These are phyloP conservation scores for Calephelis virginiensis DNA, from an alignment of 1,140 invertebrate genomes.

Conservation along the genomic window DNA sequence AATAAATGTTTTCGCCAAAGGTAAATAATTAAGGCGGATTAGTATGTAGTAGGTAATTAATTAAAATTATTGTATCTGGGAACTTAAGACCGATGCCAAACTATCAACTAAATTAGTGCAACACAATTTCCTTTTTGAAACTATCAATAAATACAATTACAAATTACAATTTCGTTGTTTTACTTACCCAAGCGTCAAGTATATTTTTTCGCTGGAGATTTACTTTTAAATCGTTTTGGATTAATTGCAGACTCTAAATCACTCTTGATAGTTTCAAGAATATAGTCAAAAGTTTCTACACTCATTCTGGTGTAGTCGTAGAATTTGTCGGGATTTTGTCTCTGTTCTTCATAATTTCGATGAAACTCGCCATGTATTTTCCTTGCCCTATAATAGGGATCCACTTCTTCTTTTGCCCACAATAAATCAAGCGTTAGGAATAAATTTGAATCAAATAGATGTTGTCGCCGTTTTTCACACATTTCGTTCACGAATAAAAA, in stretches of 20 bases:
- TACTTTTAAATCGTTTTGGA: conserved; percentile 30
- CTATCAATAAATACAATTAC: background rate
- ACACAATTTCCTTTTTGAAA: background rate
- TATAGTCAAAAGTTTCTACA: conserved; percentile 14
- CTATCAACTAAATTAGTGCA: too few relatives aligned
- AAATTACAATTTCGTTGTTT: conserved; percentile 30
- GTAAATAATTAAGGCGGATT: background rate
- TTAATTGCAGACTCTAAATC: conserved; percentile 30
- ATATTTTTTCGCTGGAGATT: conserved; percentile 31
- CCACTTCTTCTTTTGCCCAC: conserved; percentile 27
- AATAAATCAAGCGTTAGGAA: conserved; percentile 29
- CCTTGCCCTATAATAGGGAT: conserved; percentile 10
- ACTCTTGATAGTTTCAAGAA: conserved; percentile 13
- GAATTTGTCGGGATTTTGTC: conserved; percentile 31
- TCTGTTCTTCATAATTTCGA: conserved; percentile 29
- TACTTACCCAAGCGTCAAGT: conserved; percentile 27
- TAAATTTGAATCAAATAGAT: conserved; percentile 34
- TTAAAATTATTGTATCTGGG: conserved; percentile 16
- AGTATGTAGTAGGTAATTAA: conserved; percentile 9
- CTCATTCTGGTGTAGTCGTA: conserved; percentile 22
- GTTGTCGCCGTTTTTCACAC: conserved; percentile 30
- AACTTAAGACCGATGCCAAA: conserved; percentile 1
- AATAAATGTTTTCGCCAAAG: background rate
- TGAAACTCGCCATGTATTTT: conserved; percentile 13
- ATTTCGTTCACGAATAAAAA: conserved; percentile 29